These are phyloP conservation scores for Trialeurodes vaporariorum DNA, from an alignment of 1,140 invertebrate genomes.

Conservation along the genomic window DNA sequence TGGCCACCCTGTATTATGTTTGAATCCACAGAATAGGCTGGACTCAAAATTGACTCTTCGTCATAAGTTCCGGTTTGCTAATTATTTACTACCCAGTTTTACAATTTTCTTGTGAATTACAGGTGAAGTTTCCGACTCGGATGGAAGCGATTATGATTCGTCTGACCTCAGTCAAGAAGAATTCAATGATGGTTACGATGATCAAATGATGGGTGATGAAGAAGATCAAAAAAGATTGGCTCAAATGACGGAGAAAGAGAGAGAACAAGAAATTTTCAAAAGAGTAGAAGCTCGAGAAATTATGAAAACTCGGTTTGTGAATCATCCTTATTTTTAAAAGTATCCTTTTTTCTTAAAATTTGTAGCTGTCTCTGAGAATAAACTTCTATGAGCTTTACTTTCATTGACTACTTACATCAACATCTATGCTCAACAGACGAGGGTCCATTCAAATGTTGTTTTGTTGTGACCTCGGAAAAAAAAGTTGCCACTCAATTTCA, in stretches of 20 bases:
- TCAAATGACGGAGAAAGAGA: conserved; percentile 90
- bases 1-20: too few species aligned
- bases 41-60: neutral
- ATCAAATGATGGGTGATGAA: conserved; percentile 93
- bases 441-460: too few species aligned
- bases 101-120: conserved; percentile 19
- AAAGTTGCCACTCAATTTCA: too few species aligned
- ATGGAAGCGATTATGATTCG: conserved; percentile 32
- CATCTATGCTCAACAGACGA: too few species aligned
- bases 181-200: conserved; percentile 81
- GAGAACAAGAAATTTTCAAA: conserved; percentile 95
- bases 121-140: conserved; percentile 54
- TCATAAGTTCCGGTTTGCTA: neutral
- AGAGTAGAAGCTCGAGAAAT: conserved; percentile 86
- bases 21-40: neutral
- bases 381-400: too few species aligned
- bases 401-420: too few species aligned
- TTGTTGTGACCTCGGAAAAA: too few species aligned
- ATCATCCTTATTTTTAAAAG: too few species aligned
- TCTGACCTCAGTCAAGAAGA: conserved; percentile 48
- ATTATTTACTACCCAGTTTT: conserved; percentile 15
- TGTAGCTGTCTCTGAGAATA: too few species aligned
- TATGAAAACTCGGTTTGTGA: conserved; percentile 81
- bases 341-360: too few species aligned
- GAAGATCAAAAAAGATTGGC: conserved; percentile 81